Conservation (phyloP, 2,113 vertebrate genomes). For the Ptilonorhynchus violaceus region DNA sequence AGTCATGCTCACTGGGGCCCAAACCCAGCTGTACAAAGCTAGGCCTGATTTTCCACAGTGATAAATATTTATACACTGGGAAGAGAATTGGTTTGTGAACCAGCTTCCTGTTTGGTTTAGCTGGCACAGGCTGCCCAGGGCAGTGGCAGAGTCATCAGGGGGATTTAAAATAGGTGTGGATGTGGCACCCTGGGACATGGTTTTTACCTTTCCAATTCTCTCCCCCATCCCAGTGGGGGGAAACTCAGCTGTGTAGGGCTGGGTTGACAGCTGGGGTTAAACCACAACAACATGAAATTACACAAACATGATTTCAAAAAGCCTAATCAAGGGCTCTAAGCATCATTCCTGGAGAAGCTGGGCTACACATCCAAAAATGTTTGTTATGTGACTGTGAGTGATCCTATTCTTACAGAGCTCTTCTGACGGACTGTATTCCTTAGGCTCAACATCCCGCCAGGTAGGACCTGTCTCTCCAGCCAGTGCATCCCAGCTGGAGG, state of each 20-base stretch:
- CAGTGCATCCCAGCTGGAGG: neutral
- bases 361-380: neutral
- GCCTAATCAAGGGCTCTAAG: neutral
- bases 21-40: neutral
- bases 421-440: neutral
- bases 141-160: neutral
- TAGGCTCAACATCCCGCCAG: neutral
- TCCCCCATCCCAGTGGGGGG: fast-evolving
- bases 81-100: neutral
- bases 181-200: fast-evolving
- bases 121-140: neutral
- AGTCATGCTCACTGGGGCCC: neutral
- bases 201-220: neutral
- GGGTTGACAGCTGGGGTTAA: neutral
- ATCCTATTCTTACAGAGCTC: neutral
- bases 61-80: neutral
- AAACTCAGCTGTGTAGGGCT: neutral
- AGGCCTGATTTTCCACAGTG: neutral
- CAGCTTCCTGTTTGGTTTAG: fast-evolving
- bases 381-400: fast-evolving
- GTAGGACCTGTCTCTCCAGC: neutral
- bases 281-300: neutral
- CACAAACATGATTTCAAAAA: neutral
- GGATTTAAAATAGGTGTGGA: neutral
- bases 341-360: neutral